Conservation (phyloP, 2,797 vertebrate species). For the Epinephelus coioides region DNA sequence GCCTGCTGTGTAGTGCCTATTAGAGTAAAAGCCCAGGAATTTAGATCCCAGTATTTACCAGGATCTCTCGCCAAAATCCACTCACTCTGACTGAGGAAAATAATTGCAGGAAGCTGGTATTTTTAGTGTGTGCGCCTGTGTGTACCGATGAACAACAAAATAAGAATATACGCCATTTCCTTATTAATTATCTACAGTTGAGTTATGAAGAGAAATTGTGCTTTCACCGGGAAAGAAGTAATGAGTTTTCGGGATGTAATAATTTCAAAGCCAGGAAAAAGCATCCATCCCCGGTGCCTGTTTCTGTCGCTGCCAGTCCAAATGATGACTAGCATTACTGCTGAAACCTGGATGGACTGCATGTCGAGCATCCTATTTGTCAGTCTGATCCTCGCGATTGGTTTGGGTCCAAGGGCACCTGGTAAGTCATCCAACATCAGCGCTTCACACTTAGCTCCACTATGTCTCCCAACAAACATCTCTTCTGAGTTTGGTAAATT, state of each 20-base stretch:
- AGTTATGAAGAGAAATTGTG: constrained; percentile 9
- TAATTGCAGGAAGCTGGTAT: constrained; percentile 16
- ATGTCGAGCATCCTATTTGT: constrained; percentile 25
- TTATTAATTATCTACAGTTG: constrained; percentile 3
- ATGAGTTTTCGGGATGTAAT: constrained; percentile 17
- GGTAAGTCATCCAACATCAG: constrained; percentile 13
- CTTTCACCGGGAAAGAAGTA: neutral
- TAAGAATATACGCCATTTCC: neutral
- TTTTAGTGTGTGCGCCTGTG: constrained; percentile 11
- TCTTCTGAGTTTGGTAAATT: constrained; percentile 25
- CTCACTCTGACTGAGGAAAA: constrained; percentile 12
- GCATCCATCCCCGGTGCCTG: constrained; percentile 2
- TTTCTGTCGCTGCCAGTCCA: constrained; percentile 8
- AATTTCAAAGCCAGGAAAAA: constrained; percentile 8
- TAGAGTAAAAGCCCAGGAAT: constrained; percentile 25
- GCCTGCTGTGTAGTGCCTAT: constrained; percentile 38
- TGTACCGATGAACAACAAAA: constrained; percentile 13
- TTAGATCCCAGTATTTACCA: constrained; percentile 29
- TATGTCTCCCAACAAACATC: constrained; percentile 14
- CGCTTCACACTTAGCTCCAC: neutral
- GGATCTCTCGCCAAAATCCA: constrained; percentile 33
- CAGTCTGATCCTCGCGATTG: constrained; percentile 31
- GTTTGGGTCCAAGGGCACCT: constrained; percentile 26
- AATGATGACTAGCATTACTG: constrained; percentile 28
- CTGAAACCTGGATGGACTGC: constrained; percentile 20